Evolutionary conservation across 30 jellyfish, hydroid and myxozoan genomes (phyloP), one percentile per base, ranked within the genome.

Genomic region (Catostylus mosaicus): DNA sequence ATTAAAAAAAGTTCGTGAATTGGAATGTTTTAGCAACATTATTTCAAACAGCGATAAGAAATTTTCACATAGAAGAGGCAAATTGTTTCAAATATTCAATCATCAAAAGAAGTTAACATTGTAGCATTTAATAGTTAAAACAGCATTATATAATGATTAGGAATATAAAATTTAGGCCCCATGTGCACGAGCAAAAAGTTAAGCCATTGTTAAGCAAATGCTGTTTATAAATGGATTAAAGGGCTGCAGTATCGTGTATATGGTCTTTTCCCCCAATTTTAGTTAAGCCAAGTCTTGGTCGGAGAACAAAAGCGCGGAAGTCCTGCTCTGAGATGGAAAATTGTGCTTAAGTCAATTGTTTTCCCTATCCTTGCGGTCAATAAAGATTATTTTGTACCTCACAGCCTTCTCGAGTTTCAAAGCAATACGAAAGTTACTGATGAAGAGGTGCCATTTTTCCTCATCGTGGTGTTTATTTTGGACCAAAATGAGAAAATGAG

Each of bases 131-230:
- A n/a, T n/a, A n/a, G n/a, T n/a, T n/a, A n/a, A n/a, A n/a, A n/a
- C n/a, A n/a, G n/a, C n/a, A n/a, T n/a, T n/a, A n/a, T n/a, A n/a
- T n/a, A n/a, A n/a, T n/a, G n/a, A n/a, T n/a, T n/a, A n/a, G n/a
- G n/a, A n/a, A n/a, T n/a, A n/a, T n/a, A n/a, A n/a, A n/a, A n/a
- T 40, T 40, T 14, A 56, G 69, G 69, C 20, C 11, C 69, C 69
- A 56, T 56, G 20, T 56, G 20, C 30, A 56, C 69, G 69, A 23
- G 69, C 26, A 56, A 56, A 11, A 56, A 56, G 69, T 56, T 8
- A 56, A 56, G 69, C 69, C 69, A 27, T 56, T 56, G 9, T 56
- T n/a, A 56, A 8, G 33, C 69, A 56, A 56, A 56, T 56, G 18
- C 69, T 8, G 69, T 56, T 56, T 56, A 8, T 5, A 56, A 56